Percentiles rank a stretch among this genome's conserved stretches.
Conservation (phyloP, 2,888 invertebrate species). For the Shargacucullia verbasci region DNA sequence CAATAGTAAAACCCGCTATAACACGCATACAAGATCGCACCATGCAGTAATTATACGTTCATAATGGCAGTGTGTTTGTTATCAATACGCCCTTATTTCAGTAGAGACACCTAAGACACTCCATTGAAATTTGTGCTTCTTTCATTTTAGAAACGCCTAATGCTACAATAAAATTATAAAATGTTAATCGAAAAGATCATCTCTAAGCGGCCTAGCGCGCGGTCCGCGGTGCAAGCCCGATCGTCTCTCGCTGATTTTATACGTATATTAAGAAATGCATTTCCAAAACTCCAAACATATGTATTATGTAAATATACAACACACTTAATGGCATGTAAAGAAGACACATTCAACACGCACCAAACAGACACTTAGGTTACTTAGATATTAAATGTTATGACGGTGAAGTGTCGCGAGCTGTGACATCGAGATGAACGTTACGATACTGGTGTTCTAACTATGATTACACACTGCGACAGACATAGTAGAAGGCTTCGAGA, state of each 20-base stretch:
- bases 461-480: conserved; percentile 50
- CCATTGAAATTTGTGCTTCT: conserved; percentile 83
- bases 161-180: conserved; percentile 76
- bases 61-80: conserved; percentile 86
- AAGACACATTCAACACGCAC: conserved; percentile 86
- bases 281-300: conserved; percentile 83
- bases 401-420: conserved; percentile 64
- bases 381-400: conserved; percentile 70
- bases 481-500: conserved; percentile 68
- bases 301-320: conserved; percentile 78
- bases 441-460: conserved; percentile 58
- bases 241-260: conserved; percentile 77
- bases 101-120: conserved; percentile 79
- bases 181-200: conserved; percentile 68
- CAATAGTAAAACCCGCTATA: conserved; percentile 67
- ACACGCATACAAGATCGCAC: conserved; percentile 76
- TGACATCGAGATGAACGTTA: conserved; percentile 56
- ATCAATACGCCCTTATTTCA: conserved; percentile 70
- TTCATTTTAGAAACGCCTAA: conserved; percentile 76
- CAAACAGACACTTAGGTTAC: conserved; percentile 77
- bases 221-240: conserved; percentile 85
- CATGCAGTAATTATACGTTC: conserved; percentile 72
- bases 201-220: conserved; percentile 79
- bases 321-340: conserved; percentile 83
- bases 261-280: conserved; percentile 87